Percentiles rank a stretch among this genome's conserved stretches.
phyloP scores from a whole-genome alignment of 2,113 vertebrate genomes.

The Crotophaga sulcirostris region DNA sequence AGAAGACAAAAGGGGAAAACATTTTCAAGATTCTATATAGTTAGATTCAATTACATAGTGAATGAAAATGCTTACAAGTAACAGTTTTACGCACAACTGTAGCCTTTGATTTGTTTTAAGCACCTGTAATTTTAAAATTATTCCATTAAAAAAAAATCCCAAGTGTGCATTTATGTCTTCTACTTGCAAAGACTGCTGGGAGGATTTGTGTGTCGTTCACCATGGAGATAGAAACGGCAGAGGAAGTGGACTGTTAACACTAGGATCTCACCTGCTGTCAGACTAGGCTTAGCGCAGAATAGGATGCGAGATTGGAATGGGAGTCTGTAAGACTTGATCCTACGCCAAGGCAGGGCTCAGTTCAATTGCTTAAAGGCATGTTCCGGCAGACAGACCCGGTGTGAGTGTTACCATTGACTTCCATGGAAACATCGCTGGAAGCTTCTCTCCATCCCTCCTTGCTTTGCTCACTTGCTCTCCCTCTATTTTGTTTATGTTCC shows the following conservation, averaged over 20 bases:
- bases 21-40: neutral
- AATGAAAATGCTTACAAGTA: neutral
- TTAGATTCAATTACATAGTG: neutral
- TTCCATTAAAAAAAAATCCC: neutral
- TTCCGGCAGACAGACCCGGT: neutral
- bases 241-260: neutral
- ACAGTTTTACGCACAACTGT: neutral
- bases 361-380: neutral
- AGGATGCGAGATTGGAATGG: neutral
- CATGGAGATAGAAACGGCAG: neutral
- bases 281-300: neutral
- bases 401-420: neutral
- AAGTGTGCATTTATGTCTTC: neutral
- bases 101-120: neutral
- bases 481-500: neutral
- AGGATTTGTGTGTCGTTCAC: neutral
- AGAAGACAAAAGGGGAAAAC: neutral
- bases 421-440: fast-evolving
- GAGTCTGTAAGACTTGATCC: neutral
- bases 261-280: conserved; percentile 12
- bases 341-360: neutral
- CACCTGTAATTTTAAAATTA: neutral
- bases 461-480: neutral
- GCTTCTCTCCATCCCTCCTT: neutral
- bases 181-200: neutral